These are phyloP conservation scores for Crypturellus tataupa DNA, from an alignment of 2,797 vertebrate genomes.

Conservation along the genomic window DNA sequence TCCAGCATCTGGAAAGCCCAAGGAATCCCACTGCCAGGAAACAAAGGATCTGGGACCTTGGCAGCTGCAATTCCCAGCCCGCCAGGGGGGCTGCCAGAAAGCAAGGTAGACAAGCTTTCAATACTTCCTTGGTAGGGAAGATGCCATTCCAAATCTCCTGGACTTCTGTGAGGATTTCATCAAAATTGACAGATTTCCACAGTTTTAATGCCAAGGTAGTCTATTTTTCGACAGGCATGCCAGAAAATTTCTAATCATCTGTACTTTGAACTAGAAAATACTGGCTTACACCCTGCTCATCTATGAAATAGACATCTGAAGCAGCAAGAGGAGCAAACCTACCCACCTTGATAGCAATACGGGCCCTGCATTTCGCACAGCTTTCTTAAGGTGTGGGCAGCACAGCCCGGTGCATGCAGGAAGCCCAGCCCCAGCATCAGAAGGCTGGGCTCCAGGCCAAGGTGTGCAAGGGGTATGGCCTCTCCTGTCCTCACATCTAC, in stretches of 20 bases:
- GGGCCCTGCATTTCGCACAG: background rate
- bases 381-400: background rate
- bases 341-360: rapidly evolving
- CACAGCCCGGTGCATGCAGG: rapidly evolving
- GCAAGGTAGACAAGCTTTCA: background rate
- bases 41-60: background rate
- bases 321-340: background rate
- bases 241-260: background rate
- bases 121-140: background rate
- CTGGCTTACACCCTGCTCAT: background rate
- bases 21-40: background rate
- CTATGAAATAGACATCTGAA: background rate
- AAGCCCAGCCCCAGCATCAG: background rate
- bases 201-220: background rate
- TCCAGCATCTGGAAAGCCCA: background rate
- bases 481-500: background rate
- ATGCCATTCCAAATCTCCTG: background rate
- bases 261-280: background rate
- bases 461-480: background rate
- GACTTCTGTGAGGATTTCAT: background rate
- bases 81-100: background rate
- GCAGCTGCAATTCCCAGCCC: background rate
- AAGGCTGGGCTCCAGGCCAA: background rate
- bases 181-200: background rate
- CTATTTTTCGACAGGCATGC: background rate